phyloP scores from a whole-genome alignment of 2,113 vertebrate species.

The Pseudonaja textilis region DNA sequence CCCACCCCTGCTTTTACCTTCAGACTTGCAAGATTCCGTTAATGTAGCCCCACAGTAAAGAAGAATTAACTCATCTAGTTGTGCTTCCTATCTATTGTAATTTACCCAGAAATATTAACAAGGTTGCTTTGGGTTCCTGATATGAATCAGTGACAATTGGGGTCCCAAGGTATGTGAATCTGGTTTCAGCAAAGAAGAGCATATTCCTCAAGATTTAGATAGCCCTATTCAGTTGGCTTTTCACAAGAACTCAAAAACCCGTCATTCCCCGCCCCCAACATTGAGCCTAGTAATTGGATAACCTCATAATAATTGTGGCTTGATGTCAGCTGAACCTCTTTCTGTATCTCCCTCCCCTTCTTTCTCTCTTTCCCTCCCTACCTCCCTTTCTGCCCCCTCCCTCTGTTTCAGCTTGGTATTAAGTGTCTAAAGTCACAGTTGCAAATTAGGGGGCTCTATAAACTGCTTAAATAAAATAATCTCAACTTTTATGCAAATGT shows the following conservation, averaged over 20 bases:
- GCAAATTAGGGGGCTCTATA: neutral
- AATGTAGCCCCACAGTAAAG: neutral
- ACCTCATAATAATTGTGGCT: neutral
- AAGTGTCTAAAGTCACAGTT: neutral
- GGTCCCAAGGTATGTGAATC: neutral
- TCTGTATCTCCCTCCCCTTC: neutral
- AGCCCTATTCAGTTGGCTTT: neutral
- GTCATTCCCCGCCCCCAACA: fast-evolving
- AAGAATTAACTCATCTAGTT: neutral
- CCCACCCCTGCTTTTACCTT: neutral
- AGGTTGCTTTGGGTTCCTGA: neutral
- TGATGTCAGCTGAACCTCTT: neutral
- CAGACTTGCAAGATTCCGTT: neutral
- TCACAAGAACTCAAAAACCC: neutral
- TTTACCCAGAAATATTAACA: neutral
- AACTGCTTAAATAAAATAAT: neutral
- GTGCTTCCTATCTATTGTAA: neutral
- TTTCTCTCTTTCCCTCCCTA: no score
- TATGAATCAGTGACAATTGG: neutral
- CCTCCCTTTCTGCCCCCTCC: no score
- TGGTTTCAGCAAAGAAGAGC: neutral
- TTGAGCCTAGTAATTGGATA: neutral
- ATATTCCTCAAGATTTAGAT: neutral
- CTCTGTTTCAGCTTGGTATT: neutral
- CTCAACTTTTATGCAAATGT: neutral